Conservation (phyloP, 2,888 invertebrate genomes). For the Rhagium mordax region DNA sequence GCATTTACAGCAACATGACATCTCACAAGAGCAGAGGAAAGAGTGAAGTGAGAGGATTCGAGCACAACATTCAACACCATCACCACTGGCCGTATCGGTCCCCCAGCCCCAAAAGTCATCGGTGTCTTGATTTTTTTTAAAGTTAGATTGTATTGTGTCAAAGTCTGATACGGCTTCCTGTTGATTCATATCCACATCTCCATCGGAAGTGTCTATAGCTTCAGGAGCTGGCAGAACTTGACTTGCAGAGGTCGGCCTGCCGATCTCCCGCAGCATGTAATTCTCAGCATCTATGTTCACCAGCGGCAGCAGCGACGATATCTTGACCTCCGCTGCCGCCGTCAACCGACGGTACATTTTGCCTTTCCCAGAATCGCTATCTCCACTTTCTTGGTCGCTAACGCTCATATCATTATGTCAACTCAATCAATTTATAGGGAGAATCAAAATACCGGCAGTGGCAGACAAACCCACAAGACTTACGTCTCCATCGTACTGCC, state of each 20-base stretch:
- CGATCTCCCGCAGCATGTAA: conserved; percentile 71
- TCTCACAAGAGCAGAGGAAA: conserved; percentile 69
- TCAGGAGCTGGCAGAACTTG: conserved; percentile 55
- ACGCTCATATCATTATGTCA: conserved; percentile 61
- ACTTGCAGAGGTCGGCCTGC: conserved; percentile 57
- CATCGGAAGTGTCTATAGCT: conserved; percentile 59
- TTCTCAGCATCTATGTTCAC: conserved; percentile 72
- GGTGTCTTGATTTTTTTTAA: conserved; percentile 35
- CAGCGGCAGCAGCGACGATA: conserved; percentile 62
- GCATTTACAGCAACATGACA: conserved; percentile 76
- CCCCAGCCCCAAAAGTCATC: conserved; percentile 53
- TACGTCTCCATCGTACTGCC: background rate
- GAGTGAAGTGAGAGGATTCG: conserved; percentile 70
- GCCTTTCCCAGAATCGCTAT: conserved; percentile 45
- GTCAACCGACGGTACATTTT: conserved; percentile 67
- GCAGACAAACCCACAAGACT: conserved; percentile 7
- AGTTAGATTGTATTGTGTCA: conserved; percentile 24
- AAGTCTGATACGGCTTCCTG: conserved; percentile 40
- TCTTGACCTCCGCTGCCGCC: conserved; percentile 64
- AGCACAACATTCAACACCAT: conserved; percentile 65
- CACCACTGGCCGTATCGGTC: conserved; percentile 52
- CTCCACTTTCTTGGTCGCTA: conserved; percentile 56
- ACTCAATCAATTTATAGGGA: background rate
- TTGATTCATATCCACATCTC: conserved; percentile 42
- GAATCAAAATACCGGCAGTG: conserved; percentile 17